Conservation (phyloP, 2,888 invertebrate genomes). For the Pandemis corylana region DNA sequence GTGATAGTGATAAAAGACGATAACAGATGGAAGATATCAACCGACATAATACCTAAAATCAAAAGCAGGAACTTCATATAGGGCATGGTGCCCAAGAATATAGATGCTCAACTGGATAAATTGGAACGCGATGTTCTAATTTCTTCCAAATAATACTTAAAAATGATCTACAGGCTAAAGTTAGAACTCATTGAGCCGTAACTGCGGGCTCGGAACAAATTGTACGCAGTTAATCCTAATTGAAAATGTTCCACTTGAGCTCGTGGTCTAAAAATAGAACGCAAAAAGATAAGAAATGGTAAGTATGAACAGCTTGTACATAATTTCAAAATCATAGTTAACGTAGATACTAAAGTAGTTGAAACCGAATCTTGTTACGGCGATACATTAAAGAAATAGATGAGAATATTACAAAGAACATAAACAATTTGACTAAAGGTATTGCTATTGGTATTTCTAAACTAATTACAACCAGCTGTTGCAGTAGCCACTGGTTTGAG, state of each 20-base stretch:
- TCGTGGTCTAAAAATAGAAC: constrained; percentile 47
- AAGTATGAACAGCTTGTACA: constrained; percentile 3
- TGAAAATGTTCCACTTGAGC: constrained; percentile 53
- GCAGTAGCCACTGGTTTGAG: too few species aligned
- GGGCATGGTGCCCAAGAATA: too few species aligned
- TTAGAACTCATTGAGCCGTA: constrained; percentile 39
- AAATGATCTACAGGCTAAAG: constrained; percentile 24
- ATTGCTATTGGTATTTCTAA: too few species aligned
- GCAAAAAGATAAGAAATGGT: constrained; percentile 19
- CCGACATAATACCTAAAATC: too few species aligned
- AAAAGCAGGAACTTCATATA: too few species aligned
- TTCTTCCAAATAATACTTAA: constrained; percentile 1
- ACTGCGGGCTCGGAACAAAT: constrained; percentile 49
- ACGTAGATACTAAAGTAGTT: not conserved
- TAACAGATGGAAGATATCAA: too few species aligned
- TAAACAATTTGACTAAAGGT: too few species aligned
- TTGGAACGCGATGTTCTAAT: not conserved
- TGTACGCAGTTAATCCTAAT: constrained; percentile 53
- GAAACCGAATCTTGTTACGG: too few species aligned
- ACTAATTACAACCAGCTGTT: too few species aligned
- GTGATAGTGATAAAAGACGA: too few species aligned
- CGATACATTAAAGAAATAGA: too few species aligned
- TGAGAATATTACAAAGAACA: too few species aligned
- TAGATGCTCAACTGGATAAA: not conserved
- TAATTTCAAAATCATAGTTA: constrained; percentile 1